Evolutionary conservation across 2,797 vertebrate species (phyloP), one percentile per base, ranked within the genome.

Genomic region (Glyptemys insculpta): DNA sequence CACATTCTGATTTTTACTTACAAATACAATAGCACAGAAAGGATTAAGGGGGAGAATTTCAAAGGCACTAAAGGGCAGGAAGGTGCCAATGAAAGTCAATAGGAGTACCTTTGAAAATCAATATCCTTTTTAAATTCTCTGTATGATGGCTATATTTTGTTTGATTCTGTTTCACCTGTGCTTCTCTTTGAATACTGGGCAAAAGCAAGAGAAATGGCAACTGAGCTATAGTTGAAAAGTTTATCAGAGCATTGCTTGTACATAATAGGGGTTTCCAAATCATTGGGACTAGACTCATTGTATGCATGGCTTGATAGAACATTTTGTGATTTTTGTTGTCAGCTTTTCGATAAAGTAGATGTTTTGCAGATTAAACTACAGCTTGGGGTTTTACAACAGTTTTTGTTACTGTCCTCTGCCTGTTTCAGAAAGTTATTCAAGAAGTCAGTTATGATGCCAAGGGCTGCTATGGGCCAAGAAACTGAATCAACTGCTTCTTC

Each of bases 251-350:
- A 29, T 10, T 4, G 68, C 54, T 41, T 84, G 5, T 31, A 68
- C 16, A 16, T 53, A 10, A 29, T 19, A 41, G 34, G 81, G 65
- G 14, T 41, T 90, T 57, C n/a, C 49, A 49, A 31, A 49, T 88
- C 52, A 79, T 74, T 87, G 56, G 47, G 56, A 16, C 12, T 31
- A 52, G 50, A 52, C 18, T 84, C 50, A 34, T 37, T 34, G 23
- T 82, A 1, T 0, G 18, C 1, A 0, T 2, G 31, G 5, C 8
- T 6, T 34, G 8, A 37, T 5, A 53, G 52, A 68, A 23, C 41
- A 50, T 31, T 23, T 83, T 18, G 21, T 85, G 52, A 54, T 4
- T 83, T 94, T 89, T 87, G 8, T 47, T 91, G 44, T 19, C 19
- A 27, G 59, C 49, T 57, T 68, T 52, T 81, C 21, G 4, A 88